phyloP scores from a whole-genome alignment of 1,140 invertebrate species.

The Nylanderia fulva region DNA sequence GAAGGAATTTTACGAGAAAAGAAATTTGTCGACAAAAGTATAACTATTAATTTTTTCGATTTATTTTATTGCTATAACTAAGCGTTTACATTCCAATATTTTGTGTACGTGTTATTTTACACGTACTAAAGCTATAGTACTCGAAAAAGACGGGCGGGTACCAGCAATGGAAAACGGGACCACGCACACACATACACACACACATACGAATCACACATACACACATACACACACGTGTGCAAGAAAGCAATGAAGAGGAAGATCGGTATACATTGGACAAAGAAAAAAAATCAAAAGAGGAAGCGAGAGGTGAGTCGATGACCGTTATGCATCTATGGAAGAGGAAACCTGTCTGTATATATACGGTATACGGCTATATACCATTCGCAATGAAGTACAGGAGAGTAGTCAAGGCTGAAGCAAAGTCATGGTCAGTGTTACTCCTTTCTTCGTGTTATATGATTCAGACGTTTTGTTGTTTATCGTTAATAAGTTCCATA shows the following conservation, averaged over 20 bases:
- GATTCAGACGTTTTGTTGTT: not conserved
- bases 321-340: conserved; percentile 77
- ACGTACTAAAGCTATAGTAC: not conserved
- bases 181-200: too few relatives aligned
- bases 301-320: conserved; percentile 73
- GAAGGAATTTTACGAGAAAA: not conserved
- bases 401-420: conserved; percentile 49
- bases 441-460: conserved; percentile 8
- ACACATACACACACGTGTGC: too few relatives aligned
- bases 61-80: not conserved
- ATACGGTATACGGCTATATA: conserved; percentile 60
- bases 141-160: not conserved
- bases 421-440: conserved; percentile 78
- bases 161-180: conserved; percentile 20
- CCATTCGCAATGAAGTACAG: conserved; percentile 74
- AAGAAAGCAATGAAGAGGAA: conserved; percentile 1
- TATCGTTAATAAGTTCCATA: not conserved
- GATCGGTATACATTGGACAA: not conserved
- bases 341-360: conserved; percentile 72
- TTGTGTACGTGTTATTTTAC: not conserved
- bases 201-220: too few relatives aligned
- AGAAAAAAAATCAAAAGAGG: conserved; percentile 59
- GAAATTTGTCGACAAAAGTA: too few relatives aligned
- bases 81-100: not conserved
- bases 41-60: not conserved